These are phyloP conservation scores for Paedocypris micromegethes DNA, from an alignment of 2,797 vertebrate species.

Conservation along the genomic window DNA sequence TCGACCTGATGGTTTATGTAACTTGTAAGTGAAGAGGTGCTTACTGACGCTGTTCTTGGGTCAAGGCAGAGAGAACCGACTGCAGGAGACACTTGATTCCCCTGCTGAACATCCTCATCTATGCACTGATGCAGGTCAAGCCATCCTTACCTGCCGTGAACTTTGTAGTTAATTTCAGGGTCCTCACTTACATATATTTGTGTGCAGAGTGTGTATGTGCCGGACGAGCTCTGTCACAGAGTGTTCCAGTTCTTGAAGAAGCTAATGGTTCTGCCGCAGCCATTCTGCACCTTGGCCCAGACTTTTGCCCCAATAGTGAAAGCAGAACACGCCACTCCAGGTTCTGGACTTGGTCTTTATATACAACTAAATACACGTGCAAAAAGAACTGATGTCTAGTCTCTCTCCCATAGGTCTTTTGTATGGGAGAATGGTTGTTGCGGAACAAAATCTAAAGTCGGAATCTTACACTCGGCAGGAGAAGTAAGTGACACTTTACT, in stretches of 20 bases:
- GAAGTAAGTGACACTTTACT: constrained; percentile 68
- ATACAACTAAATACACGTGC: too few species aligned
- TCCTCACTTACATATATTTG: constrained; percentile 3
- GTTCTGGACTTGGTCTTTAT: constrained; percentile 50
- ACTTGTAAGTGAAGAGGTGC: neutral
- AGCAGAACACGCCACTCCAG: constrained; percentile 73
- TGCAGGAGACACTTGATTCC: constrained; percentile 78
- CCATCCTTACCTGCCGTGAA: neutral
- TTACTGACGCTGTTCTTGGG: constrained; percentile 6
- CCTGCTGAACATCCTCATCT: constrained; percentile 89
- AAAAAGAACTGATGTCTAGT: constrained; percentile 1
- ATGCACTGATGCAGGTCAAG: constrained; percentile 80
- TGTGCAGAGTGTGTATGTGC: constrained; percentile 76
- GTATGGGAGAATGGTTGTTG: constrained; percentile 82
- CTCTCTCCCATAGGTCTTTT: constrained; percentile 64
- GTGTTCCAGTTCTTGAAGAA: constrained; percentile 82
- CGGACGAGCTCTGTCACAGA: constrained; percentile 79
- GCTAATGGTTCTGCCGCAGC: constrained; percentile 81
- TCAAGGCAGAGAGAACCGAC: constrained; percentile 78
- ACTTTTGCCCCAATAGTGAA: constrained; percentile 78
- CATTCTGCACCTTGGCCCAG: constrained; percentile 82
- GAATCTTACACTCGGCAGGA: constrained; percentile 79
- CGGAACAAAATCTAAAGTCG: constrained; percentile 80
- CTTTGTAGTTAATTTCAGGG: neutral
- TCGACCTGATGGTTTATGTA: neutral